Conservation (phyloP, 2,113 vertebrate genomes). For the Phyllopteryx taeniolatus region DNA sequence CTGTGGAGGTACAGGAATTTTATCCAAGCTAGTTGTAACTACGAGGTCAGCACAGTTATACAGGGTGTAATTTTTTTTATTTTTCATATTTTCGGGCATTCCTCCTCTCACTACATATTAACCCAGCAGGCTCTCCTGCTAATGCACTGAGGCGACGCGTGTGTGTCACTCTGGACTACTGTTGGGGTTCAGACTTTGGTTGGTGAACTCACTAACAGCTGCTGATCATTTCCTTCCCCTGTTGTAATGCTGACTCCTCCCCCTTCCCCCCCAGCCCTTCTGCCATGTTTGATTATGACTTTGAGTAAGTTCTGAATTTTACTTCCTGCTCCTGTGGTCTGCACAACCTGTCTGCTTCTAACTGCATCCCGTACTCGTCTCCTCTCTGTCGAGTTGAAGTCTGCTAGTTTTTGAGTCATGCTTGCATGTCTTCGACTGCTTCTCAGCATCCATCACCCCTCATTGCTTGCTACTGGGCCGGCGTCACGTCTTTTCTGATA, state of each 20-base stretch:
- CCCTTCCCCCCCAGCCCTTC: conserved; percentile 90
- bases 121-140: conserved; percentile 28
- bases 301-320: conserved; percentile 97
- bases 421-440: conserved; percentile 49
- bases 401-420: conserved; percentile 17
- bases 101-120: conserved; percentile 15
- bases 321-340: conserved; percentile 83
- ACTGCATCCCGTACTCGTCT: conserved; percentile 27
- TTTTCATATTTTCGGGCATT: not conserved
- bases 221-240: conserved; percentile 91
- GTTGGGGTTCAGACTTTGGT: conserved; percentile 35
- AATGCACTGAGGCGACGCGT: conserved; percentile 10
- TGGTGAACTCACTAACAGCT: conserved; percentile 85
- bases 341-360: conserved; percentile 44
- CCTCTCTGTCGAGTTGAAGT: conserved; percentile 27
- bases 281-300: conserved; percentile 99
- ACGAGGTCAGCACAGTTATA: not conserved
- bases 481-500: conserved; percentile 11
- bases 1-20: no score
- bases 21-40: not conserved
- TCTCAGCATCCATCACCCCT: conserved; percentile 15
- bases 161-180: conserved; percentile 33
- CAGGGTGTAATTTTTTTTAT: no score
- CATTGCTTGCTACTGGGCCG: conserved; percentile 22
- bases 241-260: conserved; percentile 61